A percentile compares a stretch with the other conserved stretches of the same genome.
These are phyloP conservation scores for Anabas testudineus DNA, from an alignment of 2,797 vertebrate genomes.

Conservation along the genomic window DNA sequence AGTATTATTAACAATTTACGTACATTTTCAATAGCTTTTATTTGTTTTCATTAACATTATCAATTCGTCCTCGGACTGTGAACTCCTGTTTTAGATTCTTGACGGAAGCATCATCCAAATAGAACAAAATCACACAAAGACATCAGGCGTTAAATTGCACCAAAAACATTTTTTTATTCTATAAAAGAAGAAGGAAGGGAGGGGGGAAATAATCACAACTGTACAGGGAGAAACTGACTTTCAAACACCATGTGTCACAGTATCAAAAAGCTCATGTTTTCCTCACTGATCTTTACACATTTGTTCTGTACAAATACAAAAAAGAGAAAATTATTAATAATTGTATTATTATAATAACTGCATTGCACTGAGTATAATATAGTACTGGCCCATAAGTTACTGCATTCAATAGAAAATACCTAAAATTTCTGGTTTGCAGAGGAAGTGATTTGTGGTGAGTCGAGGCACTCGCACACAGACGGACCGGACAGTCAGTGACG, in stretches of 20 bases:
- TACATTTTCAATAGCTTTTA: too few species aligned
- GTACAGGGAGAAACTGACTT: constrained; percentile 87
- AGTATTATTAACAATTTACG: too few species aligned
- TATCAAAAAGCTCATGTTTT: constrained; percentile 87
- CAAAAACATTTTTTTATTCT: constrained; percentile 89
- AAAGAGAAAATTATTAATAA: constrained; percentile 78
- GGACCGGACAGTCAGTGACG: constrained; percentile 33
- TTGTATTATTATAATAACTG: constrained; percentile 86
- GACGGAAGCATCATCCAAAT: not conserved
- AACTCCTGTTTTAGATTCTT: too few species aligned
- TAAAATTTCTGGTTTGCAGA: constrained; percentile 69
- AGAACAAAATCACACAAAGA: constrained; percentile 36
- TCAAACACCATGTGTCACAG: constrained; percentile 88
- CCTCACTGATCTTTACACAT: constrained; percentile 86
- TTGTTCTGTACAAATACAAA: constrained; percentile 90
- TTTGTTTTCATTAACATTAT: too few species aligned
- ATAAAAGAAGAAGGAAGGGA: constrained; percentile 82
- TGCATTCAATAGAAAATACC: constrained; percentile 88
- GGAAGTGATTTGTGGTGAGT: constrained; percentile 64
- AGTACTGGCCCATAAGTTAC: constrained; percentile 89
- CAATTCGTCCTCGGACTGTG: too few species aligned
- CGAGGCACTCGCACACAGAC: constrained; percentile 59
- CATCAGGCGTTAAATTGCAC: constrained; percentile 71
- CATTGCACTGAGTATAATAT: constrained; percentile 90
- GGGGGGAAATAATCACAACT: constrained; percentile 81